These are phyloP conservation scores for Aphaenogaster rudis DNA, from an alignment of 1,140 invertebrate species.

Conservation along the genomic window DNA sequence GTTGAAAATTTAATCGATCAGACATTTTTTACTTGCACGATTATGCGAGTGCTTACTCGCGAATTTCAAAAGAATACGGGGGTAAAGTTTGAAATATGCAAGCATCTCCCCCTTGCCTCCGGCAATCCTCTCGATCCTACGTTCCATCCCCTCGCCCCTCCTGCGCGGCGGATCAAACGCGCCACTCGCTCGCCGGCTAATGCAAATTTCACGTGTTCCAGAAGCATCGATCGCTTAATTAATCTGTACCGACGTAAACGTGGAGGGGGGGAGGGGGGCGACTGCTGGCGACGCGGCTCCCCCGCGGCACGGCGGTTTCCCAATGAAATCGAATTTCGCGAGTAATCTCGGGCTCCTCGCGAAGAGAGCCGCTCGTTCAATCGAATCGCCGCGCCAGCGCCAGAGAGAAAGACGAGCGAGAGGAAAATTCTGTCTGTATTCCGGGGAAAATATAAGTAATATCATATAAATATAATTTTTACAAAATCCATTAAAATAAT, in stretches of 20 bases:
- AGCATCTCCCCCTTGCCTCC: not conserved
- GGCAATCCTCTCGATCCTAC: constrained; percentile 14
- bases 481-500: not conserved
- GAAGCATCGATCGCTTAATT: constrained; percentile 66
- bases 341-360: constrained; percentile 54
- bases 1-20: not conserved
- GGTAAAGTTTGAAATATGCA: constrained; percentile 35
- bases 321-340: constrained; percentile 64
- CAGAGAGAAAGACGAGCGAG: constrained; percentile 10
- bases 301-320: constrained; percentile 49
- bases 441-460: not conserved
- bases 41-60: not conserved
- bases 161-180: constrained; percentile 47
- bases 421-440: constrained; percentile 14
- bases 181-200: constrained; percentile 53
- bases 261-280: not conserved
- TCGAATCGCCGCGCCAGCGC: constrained; percentile 10
- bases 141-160: not conserved
- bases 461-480: not conserved
- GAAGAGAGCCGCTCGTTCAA: constrained; percentile 35
- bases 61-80: constrained; percentile 38
- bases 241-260: constrained; percentile 65
- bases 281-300: constrained; percentile 45
- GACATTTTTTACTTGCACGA: constrained; percentile 13
- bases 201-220: constrained; percentile 65